phyloP scores from a whole-genome alignment of 2,113 vertebrate species.

The Astur gentilis region DNA sequence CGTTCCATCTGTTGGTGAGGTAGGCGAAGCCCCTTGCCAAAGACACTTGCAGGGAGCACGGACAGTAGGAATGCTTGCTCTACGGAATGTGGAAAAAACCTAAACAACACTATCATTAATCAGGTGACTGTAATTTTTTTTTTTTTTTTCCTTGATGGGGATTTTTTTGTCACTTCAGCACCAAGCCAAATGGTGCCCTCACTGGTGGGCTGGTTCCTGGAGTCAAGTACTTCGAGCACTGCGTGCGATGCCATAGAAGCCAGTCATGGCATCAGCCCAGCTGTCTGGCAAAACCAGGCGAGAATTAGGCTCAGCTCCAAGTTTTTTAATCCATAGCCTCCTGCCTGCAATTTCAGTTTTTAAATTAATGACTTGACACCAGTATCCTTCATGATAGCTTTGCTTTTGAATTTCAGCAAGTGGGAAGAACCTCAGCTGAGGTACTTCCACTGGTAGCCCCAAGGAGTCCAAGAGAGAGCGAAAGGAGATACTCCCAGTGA shows the following conservation, averaged over 20 bases:
- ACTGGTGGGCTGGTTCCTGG: background rate
- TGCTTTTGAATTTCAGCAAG: background rate
- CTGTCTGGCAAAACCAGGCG: background rate
- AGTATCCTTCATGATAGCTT: background rate
- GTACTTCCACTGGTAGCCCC: background rate
- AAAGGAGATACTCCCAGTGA: background rate
- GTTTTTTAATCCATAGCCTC: background rate
- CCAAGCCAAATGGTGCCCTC: background rate
- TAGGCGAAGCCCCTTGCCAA: background rate
- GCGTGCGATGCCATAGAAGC: background rate
- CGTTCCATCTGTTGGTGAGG: background rate
- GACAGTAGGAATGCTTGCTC: background rate
- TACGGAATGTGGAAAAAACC: background rate
- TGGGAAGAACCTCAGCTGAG: background rate
- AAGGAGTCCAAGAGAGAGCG: background rate
- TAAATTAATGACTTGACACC: background rate
- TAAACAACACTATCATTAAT: background rate
- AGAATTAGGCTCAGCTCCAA: background rate
- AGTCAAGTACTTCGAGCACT: background rate
- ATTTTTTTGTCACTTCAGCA: background rate
- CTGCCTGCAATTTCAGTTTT: background rate
- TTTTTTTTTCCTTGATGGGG: background rate
- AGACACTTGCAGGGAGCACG: background rate
- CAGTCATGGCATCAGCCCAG: background rate
- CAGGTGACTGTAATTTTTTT: no score